Evolutionary conservation across 2,797 vertebrate species (phyloP).

Genomic region (Hypotaenidia philippensis): DNA sequence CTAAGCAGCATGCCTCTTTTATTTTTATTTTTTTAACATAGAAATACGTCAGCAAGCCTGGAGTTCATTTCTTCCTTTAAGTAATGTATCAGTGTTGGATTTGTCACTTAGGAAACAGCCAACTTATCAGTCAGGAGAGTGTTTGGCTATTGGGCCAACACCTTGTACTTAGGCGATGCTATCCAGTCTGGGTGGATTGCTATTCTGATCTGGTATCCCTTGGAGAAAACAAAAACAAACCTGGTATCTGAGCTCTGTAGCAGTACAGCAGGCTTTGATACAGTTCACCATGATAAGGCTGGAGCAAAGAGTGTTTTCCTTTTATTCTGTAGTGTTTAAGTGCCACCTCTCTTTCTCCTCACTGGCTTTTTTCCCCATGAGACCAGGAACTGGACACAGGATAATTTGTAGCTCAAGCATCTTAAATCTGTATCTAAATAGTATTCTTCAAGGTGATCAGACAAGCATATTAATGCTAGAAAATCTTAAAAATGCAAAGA

Average conservation of each 20-base stretch:
- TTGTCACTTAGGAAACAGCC: not conserved
- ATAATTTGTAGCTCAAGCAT: not conserved
- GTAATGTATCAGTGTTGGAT: not conserved
- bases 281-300: not conserved
- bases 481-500: not conserved
- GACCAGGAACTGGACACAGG: not conserved
- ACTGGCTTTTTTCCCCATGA: not conserved
- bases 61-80: not conserved
- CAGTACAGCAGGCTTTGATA: not conserved
- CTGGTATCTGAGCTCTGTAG: not conserved
- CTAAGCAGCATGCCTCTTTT: not conserved
- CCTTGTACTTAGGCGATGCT: not conserved
- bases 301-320: not conserved
- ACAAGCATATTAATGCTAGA: not conserved
- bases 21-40: not conserved
- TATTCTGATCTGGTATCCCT: slow-evolving; percentile 33
- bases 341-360: not conserved
- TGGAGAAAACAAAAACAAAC: slow-evolving; percentile 62
- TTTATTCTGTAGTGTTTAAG: not conserved
- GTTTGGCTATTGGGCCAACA: not conserved
- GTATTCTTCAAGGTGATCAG: not conserved
- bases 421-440: not conserved
- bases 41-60: not conserved
- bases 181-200: not conserved
- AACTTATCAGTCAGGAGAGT: not conserved